These are phyloP conservation scores for Tethya wilhelma DNA, from an alignment of 37 sponge, comb jelly and placozoan species.

Conservation along the genomic window DNA sequence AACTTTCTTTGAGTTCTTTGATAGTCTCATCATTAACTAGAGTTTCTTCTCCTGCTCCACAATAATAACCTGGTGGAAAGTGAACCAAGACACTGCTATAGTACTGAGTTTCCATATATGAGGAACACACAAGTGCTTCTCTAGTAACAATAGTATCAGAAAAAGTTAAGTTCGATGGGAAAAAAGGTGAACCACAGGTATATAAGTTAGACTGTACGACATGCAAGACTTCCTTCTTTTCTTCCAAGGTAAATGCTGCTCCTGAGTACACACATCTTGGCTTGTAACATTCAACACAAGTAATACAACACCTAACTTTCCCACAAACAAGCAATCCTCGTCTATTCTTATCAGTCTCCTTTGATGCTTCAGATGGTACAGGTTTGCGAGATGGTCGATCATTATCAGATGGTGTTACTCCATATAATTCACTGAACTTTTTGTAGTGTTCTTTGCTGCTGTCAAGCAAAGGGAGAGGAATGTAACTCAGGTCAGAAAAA, in stretches of 20 bases:
- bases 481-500: neutral
- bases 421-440: neutral
- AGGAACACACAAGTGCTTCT: conserved; percentile 7
- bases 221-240: neutral
- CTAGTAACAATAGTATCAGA: neutral
- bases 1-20: neutral
- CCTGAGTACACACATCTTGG: neutral
- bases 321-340: neutral
- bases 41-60: conserved; percentile 1
- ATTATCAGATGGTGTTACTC: neutral
- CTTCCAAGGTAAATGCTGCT: neutral
- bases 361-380: neutral
- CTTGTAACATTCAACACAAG: conserved; percentile 1
- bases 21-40: conserved; percentile 3
- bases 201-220: conserved; percentile 8
- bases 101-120: conserved; percentile 22
- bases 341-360: neutral
- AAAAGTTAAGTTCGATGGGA: neutral
- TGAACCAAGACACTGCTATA: conserved; percentile 1
- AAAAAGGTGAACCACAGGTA: conserved; percentile 13
- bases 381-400: neutral
- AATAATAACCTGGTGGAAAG: conserved; percentile 24
- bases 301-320: neutral
- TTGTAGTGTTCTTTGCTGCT: neutral
- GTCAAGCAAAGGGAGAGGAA: conserved; percentile 7